Evolutionary conservation across 2,888 invertebrate species (phyloP), one percentile per base, ranked within the genome.

Genomic region (Watsonalla binaria): DNA sequence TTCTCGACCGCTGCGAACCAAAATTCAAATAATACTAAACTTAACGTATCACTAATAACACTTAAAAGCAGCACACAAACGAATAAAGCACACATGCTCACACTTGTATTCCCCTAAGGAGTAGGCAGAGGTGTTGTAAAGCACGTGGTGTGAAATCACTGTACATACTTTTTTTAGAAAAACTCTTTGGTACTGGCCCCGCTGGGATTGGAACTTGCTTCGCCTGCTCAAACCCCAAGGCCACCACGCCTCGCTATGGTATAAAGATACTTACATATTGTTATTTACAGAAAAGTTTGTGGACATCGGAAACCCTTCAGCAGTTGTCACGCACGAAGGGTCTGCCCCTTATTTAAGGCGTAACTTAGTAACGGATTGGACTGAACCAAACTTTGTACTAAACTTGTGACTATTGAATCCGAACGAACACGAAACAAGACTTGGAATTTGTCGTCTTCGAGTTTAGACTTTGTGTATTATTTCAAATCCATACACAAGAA

Each of bases 261-360:
- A 5, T 8, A 4, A 11, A 1, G 5, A 42, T 42, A 42, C 11
- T 37, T 2, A 37, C 6, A 11, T 11, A 11, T 42, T 11, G 42
- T 72, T 65, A 69, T 68, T 70, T 67, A 66, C 58, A 54, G 62
- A 54, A 66, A 70, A 69, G 66, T 78, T 72, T 68, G 63, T 62
- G 62, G 71, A 79, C 74, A 78, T 68, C 60, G 75, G 74, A 78
- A 79, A 76, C 77, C 79, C 79, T 82, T 72, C 72, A 74, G 70
- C 73, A 72, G 73, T 72, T 72, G 62, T 62, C 63, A 67, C 62
- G 62, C 57, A 49, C 49, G 14, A 57, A 72, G 70, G 72, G 54
- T 61, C 60, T 60, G 60, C 62, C 72, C 75, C 71, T 72, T 74
- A 74, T 69, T 78, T 74, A 73, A 80, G 76, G 79, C 57, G 78